phyloP scores from a whole-genome alignment of 1,140 invertebrate species.

The Centruroides vittatus region DNA sequence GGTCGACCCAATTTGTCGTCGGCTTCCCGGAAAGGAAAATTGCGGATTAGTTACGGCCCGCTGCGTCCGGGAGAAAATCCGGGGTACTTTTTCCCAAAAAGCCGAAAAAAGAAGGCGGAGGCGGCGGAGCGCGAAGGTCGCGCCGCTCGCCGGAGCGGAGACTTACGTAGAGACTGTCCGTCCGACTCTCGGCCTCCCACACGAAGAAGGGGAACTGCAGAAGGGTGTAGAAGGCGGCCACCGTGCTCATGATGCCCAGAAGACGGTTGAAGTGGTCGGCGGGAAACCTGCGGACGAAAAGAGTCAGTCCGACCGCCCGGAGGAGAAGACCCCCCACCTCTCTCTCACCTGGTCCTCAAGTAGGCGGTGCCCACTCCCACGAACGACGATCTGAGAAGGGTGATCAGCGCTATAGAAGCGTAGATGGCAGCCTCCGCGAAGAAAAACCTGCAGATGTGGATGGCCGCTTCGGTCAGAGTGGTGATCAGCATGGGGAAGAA shows the following conservation, averaged over 20 bases:
- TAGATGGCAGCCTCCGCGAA: slow-evolving; percentile 14
- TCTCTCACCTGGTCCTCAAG: slow-evolving; percentile 17
- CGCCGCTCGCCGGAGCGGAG: too few relatives aligned
- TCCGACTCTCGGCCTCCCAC: slow-evolving; percentile 13
- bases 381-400: slow-evolving; percentile 18
- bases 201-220: slow-evolving; percentile 20
- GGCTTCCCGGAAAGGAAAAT: too few relatives aligned
- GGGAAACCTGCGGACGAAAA: slow-evolving; percentile 12
- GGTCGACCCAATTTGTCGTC: too few relatives aligned
- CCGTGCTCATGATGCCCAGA: slow-evolving; percentile 20
- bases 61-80: too few relatives aligned
- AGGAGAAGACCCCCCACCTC: too few relatives aligned
- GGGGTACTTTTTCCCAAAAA: background rate
- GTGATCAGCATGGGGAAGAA: slow-evolving; percentile 21
- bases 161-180: slow-evolving; percentile 16
- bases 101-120: background rate
- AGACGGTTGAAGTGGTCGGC: slow-evolving; percentile 19
- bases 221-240: slow-evolving; percentile 14
- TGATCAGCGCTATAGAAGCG: slow-evolving; percentile 17
- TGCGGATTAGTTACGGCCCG: too few relatives aligned
- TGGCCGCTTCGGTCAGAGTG: slow-evolving; percentile 7
- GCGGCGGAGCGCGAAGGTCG: background rate
- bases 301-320: too few relatives aligned
- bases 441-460: slow-evolving; percentile 18
- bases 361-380: slow-evolving; percentile 19